Percentiles rank a stretch among this genome's conserved stretches.
Conservation (phyloP, 2,888 invertebrate genomes). For the Eustalomyia histrio region DNA sequence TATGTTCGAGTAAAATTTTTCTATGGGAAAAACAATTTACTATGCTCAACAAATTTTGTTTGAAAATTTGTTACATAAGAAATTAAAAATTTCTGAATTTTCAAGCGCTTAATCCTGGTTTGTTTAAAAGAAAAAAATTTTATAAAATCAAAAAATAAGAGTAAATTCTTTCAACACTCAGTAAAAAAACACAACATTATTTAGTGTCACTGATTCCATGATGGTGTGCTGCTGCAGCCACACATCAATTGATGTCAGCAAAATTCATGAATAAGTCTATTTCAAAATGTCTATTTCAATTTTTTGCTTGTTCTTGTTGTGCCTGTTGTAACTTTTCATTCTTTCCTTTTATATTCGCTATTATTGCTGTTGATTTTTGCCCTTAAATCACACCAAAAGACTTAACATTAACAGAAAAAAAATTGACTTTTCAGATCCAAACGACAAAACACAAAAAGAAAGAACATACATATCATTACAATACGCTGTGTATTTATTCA, state of each 20-base stretch:
- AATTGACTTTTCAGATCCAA: constrained; percentile 18
- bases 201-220: constrained; percentile 22
- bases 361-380: constrained; percentile 34
- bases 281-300: constrained; percentile 49
- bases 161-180: too few species aligned
- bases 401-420: constrained; percentile 8
- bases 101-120: too few species aligned
- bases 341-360: neutral
- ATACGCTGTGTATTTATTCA: constrained; percentile 52
- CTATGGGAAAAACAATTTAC: too few species aligned
- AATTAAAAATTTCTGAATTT: too few species aligned
- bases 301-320: constrained; percentile 3
- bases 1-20: too few species aligned
- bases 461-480: constrained; percentile 9
- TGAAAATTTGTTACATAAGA: too few species aligned
- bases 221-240: constrained; percentile 18
- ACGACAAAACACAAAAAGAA: constrained; percentile 16
- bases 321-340: constrained; percentile 1
- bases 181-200: neutral
- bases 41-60: too few species aligned
- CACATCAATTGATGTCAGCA: constrained; percentile 60
- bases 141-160: too few species aligned
- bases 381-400: constrained; percentile 25
- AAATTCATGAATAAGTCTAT: constrained; percentile 54
- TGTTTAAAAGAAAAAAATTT: too few species aligned